Evolutionary conservation across 1,140 invertebrate species (phyloP), one percentile per base, ranked within the genome.

Genomic region (Trichonephila clavipes): DNA sequence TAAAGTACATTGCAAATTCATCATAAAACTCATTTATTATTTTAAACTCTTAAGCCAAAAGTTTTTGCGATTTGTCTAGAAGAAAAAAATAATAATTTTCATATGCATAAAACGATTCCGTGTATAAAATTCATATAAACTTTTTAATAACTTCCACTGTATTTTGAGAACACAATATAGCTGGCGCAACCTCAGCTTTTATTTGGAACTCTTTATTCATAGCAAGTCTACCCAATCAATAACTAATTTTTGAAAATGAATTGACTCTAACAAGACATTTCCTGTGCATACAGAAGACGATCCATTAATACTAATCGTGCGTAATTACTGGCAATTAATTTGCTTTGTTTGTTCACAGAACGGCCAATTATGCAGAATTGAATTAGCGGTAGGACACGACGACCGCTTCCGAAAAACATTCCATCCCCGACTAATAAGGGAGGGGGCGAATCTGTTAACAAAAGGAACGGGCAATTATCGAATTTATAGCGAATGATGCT

Each of bases 381-480:
- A 77, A 77, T 77, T 40, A 77, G 28, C 16, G 69, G 28, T 8
- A 18, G 69, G 28, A 77, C n/a, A 66, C 64, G 19, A 24, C n/a
- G 19, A 69, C n/a, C 72, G 34, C 28, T 77, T 77, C 72, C 28
- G 14, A 77, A 77, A 77, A 77, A 77, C 72, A 77, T 77, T 77
- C 28, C 8, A 69, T 28, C 34, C 28, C 34, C 72, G 2, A 14
- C 72, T 77, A 77, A 77, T 77, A 77, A 40, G 72, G 72, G n/a
- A 1, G 34, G 14, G 34, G 34, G 69, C 24, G 21, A 19, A 24
- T 34, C 24, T 24, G 28, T 77, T 28, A 77, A 77, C 69, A 77
- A 77, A 77, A 77, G 72, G 72, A 40, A 77, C 18, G 72, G 72
- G 72, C 72, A 77, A 77, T 77, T 77, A 77, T 77, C 28, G 72